Evolutionary conservation across 2,113 vertebrate species (phyloP), one percentile per base, ranked within the genome.

Genomic region (Falco punctatus): DNA sequence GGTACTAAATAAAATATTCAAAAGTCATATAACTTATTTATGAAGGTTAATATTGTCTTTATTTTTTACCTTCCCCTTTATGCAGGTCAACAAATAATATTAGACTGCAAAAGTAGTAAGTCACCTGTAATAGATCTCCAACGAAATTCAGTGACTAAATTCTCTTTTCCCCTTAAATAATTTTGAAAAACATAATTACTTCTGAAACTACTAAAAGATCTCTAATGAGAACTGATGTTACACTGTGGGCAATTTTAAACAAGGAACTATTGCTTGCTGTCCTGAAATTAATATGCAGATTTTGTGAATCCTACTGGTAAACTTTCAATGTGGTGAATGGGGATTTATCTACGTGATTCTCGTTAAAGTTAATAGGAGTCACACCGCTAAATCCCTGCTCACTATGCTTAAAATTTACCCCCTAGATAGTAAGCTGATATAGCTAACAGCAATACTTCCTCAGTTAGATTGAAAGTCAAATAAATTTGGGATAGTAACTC

Each of bases 151-250:
- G 71, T 27, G 67, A 96, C 67, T 94, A 88, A 91, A 95, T 86
- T 86, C 22, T 96, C 93, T 81, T 87, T 90, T 92, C 59, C 66
- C 74, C 75, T 95, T 94, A 96, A 97, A 97, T 96, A 97, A 91
- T 93, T 94, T 59, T 91, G 87, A 93, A 94, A 95, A 86, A 20
- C 81, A n/a, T 96, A 96, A 97, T 97, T 96, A 96, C 95, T 95
- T 96, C 74, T 96, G 96, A 96, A 96, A 55, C 74, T 83, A 70
- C 86, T 55, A 84, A 82, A 95, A 93, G 93, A 87, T 93, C 95
- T 91, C 96, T 96, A 97, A 97, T 93, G 94, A 97, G 87, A 94
- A 95, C 59, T 95, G 95, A 96, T 96, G 91, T 77, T 97, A 95
- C 94, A 94, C 91, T 91, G 78, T 80, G 89, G 94, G 94, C 93